phyloP scores from a whole-genome alignment of 92 coral and sea anemone species.

The Chrysogorgia sp. region DNA sequence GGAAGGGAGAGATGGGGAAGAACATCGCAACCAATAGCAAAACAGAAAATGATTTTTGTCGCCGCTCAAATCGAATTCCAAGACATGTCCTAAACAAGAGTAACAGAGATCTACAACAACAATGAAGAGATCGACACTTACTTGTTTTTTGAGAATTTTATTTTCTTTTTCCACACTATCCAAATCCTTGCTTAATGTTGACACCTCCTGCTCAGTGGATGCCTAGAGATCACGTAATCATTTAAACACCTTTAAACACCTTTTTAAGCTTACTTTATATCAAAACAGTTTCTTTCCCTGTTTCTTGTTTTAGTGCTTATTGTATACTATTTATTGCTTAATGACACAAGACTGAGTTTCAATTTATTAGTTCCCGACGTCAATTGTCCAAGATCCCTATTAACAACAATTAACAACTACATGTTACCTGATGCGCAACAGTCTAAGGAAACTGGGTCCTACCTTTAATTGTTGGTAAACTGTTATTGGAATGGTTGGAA shows the following conservation, averaged over 20 bases:
- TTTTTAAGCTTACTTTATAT: no score
- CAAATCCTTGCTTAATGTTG: constrained; percentile 71
- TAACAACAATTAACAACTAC: not conserved
- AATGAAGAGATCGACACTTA: not conserved
- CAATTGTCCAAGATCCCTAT: no score
- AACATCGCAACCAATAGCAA: not conserved
- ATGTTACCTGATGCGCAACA: no score
- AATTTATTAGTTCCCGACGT: no score
- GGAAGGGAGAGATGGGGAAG: not conserved
- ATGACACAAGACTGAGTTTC: no score
- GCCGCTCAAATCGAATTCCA: constrained; percentile 58
- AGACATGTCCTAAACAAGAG: not conserved
- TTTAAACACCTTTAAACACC: not conserved
- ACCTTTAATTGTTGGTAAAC: constrained; percentile 85
- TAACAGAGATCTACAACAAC: no score
- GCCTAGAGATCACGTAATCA: constrained; percentile 74
- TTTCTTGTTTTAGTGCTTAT: not conserved
- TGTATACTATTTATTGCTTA: not conserved
- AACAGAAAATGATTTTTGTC: constrained; percentile 64
- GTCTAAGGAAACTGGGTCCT: not conserved
- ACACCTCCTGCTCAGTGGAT: constrained; percentile 84
- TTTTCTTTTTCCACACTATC: constrained; percentile 73
- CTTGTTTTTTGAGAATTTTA: constrained; percentile 77
- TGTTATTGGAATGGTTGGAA: constrained; percentile 69
- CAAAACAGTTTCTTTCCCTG: no score